Evolutionary conservation across 1,140 invertebrate species (phyloP), one percentile per base, ranked within the genome.

Genomic region (Capitella teleta): DNA sequence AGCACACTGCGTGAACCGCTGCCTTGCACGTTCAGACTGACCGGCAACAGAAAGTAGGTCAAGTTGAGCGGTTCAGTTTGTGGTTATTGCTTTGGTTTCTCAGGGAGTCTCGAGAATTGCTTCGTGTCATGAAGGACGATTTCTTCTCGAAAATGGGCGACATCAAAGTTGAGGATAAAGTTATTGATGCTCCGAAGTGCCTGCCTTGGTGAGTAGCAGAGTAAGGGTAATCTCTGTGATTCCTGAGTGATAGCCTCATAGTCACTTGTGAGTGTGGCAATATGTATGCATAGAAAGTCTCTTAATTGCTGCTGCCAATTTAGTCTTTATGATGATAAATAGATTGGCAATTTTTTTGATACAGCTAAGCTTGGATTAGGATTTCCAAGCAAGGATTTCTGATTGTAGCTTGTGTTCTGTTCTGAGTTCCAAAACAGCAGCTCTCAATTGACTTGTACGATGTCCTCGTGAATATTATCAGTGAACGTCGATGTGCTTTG

Each of bases 11-110:
- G 80, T 61, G 77, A 82, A 53, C 83, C 86, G 64, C 71, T 98
- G 8, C 92, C 92, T 1, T 83, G 87, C 14, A 85, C 90, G 37
- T 97, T 98, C 74, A 77, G 93, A 36, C 88, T 97, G 49, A 94
- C 90, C 2, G 76, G 75, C 10, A 87, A 82, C 18, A 83, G 84
- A 25, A 28, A 14, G 12, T 42, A 37, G 12, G 26, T 14, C 12
- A 10, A 38, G 12, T 12, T 10, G 23, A 47, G 8, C 32, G 10
- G 26, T 24, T 30, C 37, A 46, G 43, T 25, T 46, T 41, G 1
- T 28, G 51, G 4, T 47, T 53, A 45, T 40, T 37, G n/a, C 50
- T 41, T 28, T 44, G 19, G 30, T 50, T 42, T 60, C 63, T 44
- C 47, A 73, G 72, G 3, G 68, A 76, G 58, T 61, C 72, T 8